Evolutionary conservation across 2,113 vertebrate genomes (phyloP), one percentile per base, ranked within the genome.

Genomic region (Lophura nycthemera): DNA sequence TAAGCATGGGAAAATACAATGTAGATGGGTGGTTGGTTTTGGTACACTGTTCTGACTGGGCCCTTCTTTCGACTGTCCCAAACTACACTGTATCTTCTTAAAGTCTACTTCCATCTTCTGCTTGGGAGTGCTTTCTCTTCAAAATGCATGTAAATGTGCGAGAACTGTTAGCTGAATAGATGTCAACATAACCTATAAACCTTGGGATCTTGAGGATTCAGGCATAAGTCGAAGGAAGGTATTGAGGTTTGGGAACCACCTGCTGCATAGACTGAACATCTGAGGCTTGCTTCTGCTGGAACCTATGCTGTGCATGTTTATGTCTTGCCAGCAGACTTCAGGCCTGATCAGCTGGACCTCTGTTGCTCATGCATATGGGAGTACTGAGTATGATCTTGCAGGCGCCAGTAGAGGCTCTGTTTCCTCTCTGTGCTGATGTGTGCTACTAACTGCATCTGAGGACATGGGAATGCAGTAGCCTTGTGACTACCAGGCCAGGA

Each of bases 381-480:
- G 15, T 16, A 13, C 18, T 63, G 48, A 48, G 11, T 36, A 24
- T 25, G 27, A 30, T 48, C 38, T 47, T 5, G 27, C 27, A 34
- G 48, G 17, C 43, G 18, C 2, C 15, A 71, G 13, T 5, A 52
- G 16, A 36, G 10, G 6, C 3, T 34, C 5, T 22, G 13, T 54
- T 80, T 40, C n/a, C 24, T 40, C 27, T 63, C 18, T 59, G 15
- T 54, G 27, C 6, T 50, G 34, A 13, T 2, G 0, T 13, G 56
- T 59, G 9, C n/a, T 57, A 13, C 27, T 47, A 54, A 67, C 18
- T 16, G 0, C 0, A 2, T 7, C 19, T 24, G 19, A 12, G 14
- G 25, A 40, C 12, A 18, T 9, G 29, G 34, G 85, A 48, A 5
- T 34, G 22, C 40, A 61, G 52, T 22, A 59, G 36, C 6, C 50